Conservation (phyloP, 2,113 vertebrate species). For the Microcebus griseorufus region DNA sequence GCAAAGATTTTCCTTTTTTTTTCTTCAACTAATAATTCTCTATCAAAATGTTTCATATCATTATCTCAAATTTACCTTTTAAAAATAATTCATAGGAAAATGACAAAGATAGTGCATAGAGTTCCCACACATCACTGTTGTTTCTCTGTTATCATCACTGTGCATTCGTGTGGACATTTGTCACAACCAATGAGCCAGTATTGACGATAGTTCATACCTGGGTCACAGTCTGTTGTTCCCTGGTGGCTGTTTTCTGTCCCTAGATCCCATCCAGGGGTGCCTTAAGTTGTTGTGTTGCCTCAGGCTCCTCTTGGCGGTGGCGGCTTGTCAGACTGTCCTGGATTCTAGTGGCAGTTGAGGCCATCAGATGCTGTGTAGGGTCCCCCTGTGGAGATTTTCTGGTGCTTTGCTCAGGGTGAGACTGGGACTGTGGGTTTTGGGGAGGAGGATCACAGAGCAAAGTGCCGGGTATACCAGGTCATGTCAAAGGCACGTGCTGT, state of each 20-base stretch:
- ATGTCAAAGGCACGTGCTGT: no score
- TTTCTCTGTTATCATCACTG: fast-evolving
- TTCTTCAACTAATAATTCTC: constrained; percentile 11
- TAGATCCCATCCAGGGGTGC: neutral
- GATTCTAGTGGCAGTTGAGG: neutral
- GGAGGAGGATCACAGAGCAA: neutral
- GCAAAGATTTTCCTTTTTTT: constrained; percentile 14
- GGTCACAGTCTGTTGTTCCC: neutral
- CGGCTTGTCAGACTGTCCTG: neutral
- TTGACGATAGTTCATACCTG: fast-evolving
- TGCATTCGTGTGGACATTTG: neutral
- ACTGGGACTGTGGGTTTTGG: neutral
- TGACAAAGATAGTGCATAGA: neutral
- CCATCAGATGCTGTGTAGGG: neutral
- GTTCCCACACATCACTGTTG: fast-evolving
- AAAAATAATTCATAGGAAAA: neutral
- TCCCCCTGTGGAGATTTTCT: neutral
- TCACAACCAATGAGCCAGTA: neutral
- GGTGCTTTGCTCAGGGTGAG: neutral
- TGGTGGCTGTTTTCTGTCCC: neutral
- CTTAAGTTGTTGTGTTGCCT: fast-evolving
- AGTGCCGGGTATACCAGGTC: neutral
- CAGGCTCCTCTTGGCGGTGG: no score
- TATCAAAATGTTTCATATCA: constrained; percentile 28
- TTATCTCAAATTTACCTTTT: neutral